These are phyloP conservation scores for Anolis carolinensis DNA, from an alignment of 2,113 vertebrate species.

Conservation along the genomic window DNA sequence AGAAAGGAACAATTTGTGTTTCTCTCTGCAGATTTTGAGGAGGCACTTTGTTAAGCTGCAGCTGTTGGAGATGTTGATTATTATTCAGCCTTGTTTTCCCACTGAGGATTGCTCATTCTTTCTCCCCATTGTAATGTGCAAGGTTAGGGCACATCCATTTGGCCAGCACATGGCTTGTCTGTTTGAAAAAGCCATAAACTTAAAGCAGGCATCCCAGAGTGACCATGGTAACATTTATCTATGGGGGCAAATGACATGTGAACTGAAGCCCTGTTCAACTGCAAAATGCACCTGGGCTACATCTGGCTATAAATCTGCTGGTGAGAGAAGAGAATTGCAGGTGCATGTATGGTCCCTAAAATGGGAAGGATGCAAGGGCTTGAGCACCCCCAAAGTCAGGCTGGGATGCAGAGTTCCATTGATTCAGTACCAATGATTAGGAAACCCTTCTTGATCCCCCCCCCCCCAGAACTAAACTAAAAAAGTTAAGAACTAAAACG, in stretches of 20 bases:
- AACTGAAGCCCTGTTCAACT: too few relatives aligned
- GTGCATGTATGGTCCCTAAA: too few relatives aligned
- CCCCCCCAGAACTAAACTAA: too few relatives aligned
- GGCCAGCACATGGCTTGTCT: accelerated
- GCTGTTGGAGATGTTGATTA: background rate
- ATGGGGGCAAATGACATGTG: background rate
- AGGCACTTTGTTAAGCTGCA: background rate
- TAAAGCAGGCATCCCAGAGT: too few relatives aligned
- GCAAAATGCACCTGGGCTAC: background rate
- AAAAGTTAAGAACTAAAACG: too few relatives aligned
- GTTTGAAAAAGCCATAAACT: background rate
- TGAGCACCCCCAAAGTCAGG: too few relatives aligned
- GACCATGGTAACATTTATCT: too few relatives aligned
- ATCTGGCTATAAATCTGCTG: background rate
- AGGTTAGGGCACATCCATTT: too few relatives aligned
- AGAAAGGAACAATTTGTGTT: background rate
- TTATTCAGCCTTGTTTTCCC: background rate
- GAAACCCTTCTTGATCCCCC: too few relatives aligned
- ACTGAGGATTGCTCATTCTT: background rate
- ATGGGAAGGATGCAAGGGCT: too few relatives aligned
- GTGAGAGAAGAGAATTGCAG: background rate
- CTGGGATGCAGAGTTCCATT: too few relatives aligned
- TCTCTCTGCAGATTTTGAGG: background rate
- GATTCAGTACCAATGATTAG: too few relatives aligned
- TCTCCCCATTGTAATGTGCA: background rate